Percentiles rank a stretch among this genome's conserved stretches.
phyloP scores from a whole-genome alignment of 1,140 invertebrate genomes.

The Drosophila azteca region DNA sequence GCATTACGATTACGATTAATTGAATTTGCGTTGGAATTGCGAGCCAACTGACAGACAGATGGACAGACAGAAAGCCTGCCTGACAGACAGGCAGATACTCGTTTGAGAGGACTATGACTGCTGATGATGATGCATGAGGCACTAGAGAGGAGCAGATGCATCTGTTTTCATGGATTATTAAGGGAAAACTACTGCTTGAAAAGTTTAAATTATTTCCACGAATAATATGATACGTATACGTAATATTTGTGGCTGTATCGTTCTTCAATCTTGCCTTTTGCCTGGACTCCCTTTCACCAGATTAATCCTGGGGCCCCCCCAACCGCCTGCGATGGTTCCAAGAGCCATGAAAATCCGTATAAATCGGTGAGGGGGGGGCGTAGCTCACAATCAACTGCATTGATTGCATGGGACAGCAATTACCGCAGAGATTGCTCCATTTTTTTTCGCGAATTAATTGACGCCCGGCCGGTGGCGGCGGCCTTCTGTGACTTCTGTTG shows the following conservation, averaged over 20 bases:
- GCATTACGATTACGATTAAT: slow-evolving; percentile 74
- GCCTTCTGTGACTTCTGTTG: slow-evolving; percentile 5
- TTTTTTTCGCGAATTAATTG: slow-evolving; percentile 43
- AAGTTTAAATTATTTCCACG: too few species aligned
- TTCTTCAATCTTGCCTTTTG: too few species aligned
- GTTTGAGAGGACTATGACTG: background rate
- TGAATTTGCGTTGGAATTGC: slow-evolving; percentile 61
- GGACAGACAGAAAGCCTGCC: slow-evolving; percentile 14
- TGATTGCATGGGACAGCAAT: slow-evolving; percentile 47
- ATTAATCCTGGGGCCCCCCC: too few species aligned
- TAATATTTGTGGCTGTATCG: too few species aligned
- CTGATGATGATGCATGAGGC: slow-evolving; percentile 31
- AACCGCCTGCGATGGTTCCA: too few species aligned
- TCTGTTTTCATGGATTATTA: too few species aligned
- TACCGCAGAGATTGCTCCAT: slow-evolving; percentile 13
- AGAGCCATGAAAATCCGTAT: background rate
- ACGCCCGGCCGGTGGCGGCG: slow-evolving; percentile 1
- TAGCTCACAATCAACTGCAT: slow-evolving; percentile 29
- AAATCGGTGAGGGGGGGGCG: background rate
- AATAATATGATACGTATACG: too few species aligned
- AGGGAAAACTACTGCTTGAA: too few species aligned
- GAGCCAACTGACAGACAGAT: slow-evolving; percentile 31
- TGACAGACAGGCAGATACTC: too few species aligned
- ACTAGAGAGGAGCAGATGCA: too few species aligned
- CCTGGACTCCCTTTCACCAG: too few species aligned